A percentile compares a stretch with the other conserved stretches of the same genome.
Conservation (phyloP, 2,797 vertebrate genomes). For the Gambelia wislizenii region DNA sequence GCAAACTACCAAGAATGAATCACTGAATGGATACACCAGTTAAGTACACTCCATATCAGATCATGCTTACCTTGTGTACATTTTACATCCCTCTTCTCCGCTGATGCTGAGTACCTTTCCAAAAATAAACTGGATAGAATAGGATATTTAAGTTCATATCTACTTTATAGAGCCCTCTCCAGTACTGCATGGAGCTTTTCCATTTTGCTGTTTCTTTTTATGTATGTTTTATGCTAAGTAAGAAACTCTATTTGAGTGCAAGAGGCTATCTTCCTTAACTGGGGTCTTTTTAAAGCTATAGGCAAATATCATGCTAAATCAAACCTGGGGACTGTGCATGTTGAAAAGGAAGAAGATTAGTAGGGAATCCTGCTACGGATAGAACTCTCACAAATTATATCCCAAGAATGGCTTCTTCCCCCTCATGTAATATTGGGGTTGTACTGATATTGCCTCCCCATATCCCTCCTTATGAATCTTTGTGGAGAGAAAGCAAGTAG, state of each 20-base stretch:
- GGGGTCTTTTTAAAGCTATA: accelerated
- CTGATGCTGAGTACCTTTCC: not conserved
- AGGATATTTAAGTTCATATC: not conserved
- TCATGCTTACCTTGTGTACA: not conserved
- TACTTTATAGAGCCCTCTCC: not conserved
- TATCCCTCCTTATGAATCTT: not conserved
- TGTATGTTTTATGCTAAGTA: constrained; percentile 37
- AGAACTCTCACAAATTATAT: not conserved
- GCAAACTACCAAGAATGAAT: constrained; percentile 1
- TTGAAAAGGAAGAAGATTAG: constrained; percentile 10
- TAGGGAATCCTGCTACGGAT: not conserved
- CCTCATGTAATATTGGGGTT: not conserved
- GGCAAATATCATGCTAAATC: not conserved
- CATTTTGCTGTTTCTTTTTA: constrained; percentile 14
- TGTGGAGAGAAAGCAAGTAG: not conserved
- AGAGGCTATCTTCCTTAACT: constrained; percentile 49
- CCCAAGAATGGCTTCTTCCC: not conserved
- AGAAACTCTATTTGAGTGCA: constrained; percentile 33
- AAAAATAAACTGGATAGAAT: constrained; percentile 7
- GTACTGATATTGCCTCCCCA: not conserved
- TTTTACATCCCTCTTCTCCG: constrained; percentile 24
- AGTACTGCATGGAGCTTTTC: not conserved
- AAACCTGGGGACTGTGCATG: not conserved
- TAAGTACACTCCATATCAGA: constrained; percentile 12
- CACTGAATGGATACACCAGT: constrained; percentile 45